Percentiles rank a stretch among this genome's conserved stretches.
These are phyloP conservation scores for Mus pahari DNA, from an alignment of 2,113 vertebrate genomes.

Conservation along the genomic window DNA sequence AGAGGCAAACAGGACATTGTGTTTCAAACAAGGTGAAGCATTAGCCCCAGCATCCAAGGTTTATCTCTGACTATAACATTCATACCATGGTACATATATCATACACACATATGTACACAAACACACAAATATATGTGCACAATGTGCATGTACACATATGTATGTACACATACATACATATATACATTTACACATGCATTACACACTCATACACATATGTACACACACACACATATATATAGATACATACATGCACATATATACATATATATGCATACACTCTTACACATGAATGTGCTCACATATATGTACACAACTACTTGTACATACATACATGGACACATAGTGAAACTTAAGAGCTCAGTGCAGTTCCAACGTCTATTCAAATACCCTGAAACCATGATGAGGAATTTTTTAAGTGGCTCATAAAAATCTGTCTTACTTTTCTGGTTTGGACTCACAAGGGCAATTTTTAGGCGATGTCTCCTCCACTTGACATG, in stretches of 20 bases:
- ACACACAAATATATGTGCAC: not conserved
- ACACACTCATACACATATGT: not conserved
- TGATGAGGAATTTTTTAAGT: not conserved
- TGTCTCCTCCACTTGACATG: not conserved
- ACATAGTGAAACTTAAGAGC: not conserved
- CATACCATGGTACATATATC: not conserved
- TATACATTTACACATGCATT: not conserved
- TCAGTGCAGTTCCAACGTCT: not conserved
- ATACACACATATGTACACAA: not conserved
- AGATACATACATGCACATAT: not conserved
- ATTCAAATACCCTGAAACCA: not conserved
- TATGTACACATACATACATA: not conserved
- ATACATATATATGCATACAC: no score
- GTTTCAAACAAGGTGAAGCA: not conserved
- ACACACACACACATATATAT: not conserved
- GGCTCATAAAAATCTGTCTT: not conserved
- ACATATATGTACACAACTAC: not conserved
- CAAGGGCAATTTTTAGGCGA: not conserved
- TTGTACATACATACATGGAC: not conserved
- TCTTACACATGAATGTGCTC: not conserved
- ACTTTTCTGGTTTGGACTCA: not conserved
- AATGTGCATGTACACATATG: not conserved
- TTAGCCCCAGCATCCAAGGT: not conserved
- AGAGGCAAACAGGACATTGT: not conserved
- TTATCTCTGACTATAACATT: not conserved